Evolutionary conservation across 2,888 invertebrate genomes (phyloP).

Genomic region (Augiades crinisus): DNA sequence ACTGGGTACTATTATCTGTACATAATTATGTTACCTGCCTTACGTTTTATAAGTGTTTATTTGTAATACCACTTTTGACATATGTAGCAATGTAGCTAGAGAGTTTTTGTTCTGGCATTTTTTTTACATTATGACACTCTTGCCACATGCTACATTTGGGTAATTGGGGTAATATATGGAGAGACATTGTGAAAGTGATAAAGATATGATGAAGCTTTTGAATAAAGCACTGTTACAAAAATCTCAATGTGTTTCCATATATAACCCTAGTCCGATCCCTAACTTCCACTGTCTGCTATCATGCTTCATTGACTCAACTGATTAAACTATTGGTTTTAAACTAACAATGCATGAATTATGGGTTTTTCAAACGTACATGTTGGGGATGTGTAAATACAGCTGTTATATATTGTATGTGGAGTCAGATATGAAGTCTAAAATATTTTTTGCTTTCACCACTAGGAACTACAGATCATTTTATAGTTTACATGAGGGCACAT

Average conservation of each 20-base stretch:
- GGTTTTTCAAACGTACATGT: conserved; percentile 3
- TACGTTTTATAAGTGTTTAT: conserved; percentile 78
- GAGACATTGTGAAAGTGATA: conserved; percentile 85
- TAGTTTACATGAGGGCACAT: not conserved
- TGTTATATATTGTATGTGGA: not conserved
- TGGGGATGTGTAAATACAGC: not conserved
- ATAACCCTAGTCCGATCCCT: conserved; percentile 64
- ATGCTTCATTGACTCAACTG: conserved; percentile 30
- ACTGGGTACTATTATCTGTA: conserved; percentile 75
- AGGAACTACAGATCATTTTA: not conserved
- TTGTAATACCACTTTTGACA: conserved; percentile 83
- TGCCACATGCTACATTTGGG: conserved; percentile 81
- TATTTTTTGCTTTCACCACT: too few species aligned
- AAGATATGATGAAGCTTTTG: conserved; percentile 82
- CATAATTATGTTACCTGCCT: conserved; percentile 80
- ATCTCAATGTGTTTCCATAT: conserved; percentile 86
- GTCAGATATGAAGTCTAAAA: not conserved
- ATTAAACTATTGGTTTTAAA: conserved; percentile 9
- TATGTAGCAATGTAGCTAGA: conserved; percentile 80
- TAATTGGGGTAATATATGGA: conserved; percentile 86
- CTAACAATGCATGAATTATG: conserved; percentile 23
- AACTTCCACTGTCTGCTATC: conserved; percentile 40
- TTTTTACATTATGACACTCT: conserved; percentile 70
- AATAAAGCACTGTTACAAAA: conserved; percentile 86
- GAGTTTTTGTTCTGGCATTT: conserved; percentile 70